Percentiles rank a stretch among this genome's conserved stretches.
phyloP scores from a whole-genome alignment of 1,140 invertebrate species.

The Scaptodrosophila lebanonensis region DNA sequence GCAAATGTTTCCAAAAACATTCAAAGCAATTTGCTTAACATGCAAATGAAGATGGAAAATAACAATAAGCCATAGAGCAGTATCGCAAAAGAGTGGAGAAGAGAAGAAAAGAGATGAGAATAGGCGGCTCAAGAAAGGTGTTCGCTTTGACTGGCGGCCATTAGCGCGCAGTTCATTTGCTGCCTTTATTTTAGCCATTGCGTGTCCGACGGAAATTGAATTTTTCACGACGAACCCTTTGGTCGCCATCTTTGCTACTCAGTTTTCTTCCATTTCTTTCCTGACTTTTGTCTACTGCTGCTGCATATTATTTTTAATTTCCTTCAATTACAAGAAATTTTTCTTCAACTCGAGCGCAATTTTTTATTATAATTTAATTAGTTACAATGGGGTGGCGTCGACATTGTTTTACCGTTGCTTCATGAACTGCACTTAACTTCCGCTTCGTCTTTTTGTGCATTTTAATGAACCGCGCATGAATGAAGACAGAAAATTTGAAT shows the following conservation, averaged over 20 bases:
- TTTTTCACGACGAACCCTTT: constrained; percentile 40
- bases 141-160: too few species aligned
- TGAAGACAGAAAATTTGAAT: not conserved
- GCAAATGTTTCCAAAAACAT: too few species aligned
- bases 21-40: too few species aligned
- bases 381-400: constrained; percentile 48
- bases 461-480: constrained; percentile 48
- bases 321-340: constrained; percentile 57
- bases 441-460: constrained; percentile 44
- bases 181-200: constrained; percentile 29
- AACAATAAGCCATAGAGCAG: too few species aligned
- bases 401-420: constrained; percentile 13
- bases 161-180: constrained; percentile 5
- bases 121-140: too few species aligned
- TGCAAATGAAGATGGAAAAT: too few species aligned
- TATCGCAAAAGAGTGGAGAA: too few species aligned
- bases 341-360: constrained; percentile 18
- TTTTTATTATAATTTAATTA: constrained; percentile 65
- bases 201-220: constrained; percentile 59
- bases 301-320: constrained; percentile 37
- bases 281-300: not conserved
- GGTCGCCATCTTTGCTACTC: not conserved
- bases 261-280: constrained; percentile 3
- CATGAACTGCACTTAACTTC: constrained; percentile 68
- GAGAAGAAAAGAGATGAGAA: too few species aligned